These are phyloP conservation scores for Channa striata DNA, from an alignment of 2,797 vertebrate species.

Conservation along the genomic window DNA sequence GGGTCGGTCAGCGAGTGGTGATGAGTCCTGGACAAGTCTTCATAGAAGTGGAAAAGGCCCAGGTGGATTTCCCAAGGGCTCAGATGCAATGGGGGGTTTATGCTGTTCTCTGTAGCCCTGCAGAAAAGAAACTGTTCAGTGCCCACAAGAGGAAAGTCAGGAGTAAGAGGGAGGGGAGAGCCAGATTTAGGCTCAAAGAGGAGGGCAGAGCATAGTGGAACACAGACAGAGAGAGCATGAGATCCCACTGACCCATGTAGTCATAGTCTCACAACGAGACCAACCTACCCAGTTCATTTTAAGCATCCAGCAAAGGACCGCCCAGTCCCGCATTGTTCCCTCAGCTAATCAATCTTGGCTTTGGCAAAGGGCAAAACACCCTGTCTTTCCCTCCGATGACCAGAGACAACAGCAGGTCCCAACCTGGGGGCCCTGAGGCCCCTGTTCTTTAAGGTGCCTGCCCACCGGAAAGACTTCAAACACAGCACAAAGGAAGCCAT, in stretches of 20 bases:
- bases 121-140: constrained; percentile 60
- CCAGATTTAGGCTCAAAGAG: constrained; percentile 52
- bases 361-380: constrained; percentile 66
- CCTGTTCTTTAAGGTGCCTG: constrained; percentile 62
- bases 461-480: constrained; percentile 76
- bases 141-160: constrained; percentile 40
- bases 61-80: constrained; percentile 11
- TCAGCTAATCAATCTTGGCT: constrained; percentile 77
- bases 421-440: constrained; percentile 66
- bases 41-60: constrained; percentile 37
- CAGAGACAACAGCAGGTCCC: constrained; percentile 71
- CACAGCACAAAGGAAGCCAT: constrained; percentile 78
- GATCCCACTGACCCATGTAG: constrained; percentile 60
- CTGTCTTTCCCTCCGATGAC: constrained; percentile 70
- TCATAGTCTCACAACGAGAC: constrained; percentile 52
- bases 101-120: constrained; percentile 62
- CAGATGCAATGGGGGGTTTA: constrained; percentile 47
- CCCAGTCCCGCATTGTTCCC: constrained; percentile 55
- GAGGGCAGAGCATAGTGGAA: constrained; percentile 50
- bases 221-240: constrained; percentile 54
- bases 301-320: constrained; percentile 38
- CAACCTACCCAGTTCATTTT: constrained; percentile 61
- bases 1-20: constrained; percentile 27
- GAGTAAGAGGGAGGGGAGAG: constrained; percentile 36
- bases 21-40: constrained; percentile 41